These are phyloP conservation scores for Acanthacorydalis orientalis DNA, from an alignment of 2,888 invertebrate species.

Conservation along the genomic window DNA sequence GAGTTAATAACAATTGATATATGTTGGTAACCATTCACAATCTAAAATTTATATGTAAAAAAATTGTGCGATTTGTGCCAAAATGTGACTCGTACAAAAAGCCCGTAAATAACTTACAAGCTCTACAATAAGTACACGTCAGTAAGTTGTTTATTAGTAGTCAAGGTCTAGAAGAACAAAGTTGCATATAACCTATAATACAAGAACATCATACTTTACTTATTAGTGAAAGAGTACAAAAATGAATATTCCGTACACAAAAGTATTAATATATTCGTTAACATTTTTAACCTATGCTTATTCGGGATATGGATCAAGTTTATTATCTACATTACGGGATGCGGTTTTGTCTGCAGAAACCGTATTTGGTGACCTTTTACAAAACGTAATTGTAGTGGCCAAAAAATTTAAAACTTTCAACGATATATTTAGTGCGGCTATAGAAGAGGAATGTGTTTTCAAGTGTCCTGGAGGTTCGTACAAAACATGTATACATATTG, in stretches of 20 bases:
- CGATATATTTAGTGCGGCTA: constrained; percentile 69
- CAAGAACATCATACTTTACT: background rate
- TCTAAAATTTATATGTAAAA: too few relatives aligned
- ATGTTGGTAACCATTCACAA: too few relatives aligned
- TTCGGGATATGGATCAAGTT: constrained; percentile 61
- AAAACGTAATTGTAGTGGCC: constrained; percentile 55
- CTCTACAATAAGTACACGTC: too few relatives aligned
- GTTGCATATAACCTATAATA: too few relatives aligned
- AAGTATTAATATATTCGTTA: constrained; percentile 52
- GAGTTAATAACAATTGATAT: too few relatives aligned
- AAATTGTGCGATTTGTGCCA: too few relatives aligned
- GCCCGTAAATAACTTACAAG: too few relatives aligned
- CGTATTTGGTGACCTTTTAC: constrained; percentile 61
- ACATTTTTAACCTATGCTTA: constrained; percentile 68
- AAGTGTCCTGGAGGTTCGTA: constrained; percentile 53
- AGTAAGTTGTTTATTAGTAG: too few relatives aligned
- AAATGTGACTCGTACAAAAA: too few relatives aligned
- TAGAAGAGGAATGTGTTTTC: constrained; percentile 67
- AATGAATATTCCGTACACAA: constrained; percentile 64
- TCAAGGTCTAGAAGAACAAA: too few relatives aligned
- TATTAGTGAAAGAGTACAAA: constrained; percentile 10
- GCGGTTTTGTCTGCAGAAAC: constrained; percentile 65
- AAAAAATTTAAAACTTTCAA: constrained; percentile 59
- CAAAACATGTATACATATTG: background rate
- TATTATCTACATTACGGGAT: constrained; percentile 56